phyloP scores from a whole-genome alignment of 2,113 vertebrate species.

The Rostratula benghalensis region DNA sequence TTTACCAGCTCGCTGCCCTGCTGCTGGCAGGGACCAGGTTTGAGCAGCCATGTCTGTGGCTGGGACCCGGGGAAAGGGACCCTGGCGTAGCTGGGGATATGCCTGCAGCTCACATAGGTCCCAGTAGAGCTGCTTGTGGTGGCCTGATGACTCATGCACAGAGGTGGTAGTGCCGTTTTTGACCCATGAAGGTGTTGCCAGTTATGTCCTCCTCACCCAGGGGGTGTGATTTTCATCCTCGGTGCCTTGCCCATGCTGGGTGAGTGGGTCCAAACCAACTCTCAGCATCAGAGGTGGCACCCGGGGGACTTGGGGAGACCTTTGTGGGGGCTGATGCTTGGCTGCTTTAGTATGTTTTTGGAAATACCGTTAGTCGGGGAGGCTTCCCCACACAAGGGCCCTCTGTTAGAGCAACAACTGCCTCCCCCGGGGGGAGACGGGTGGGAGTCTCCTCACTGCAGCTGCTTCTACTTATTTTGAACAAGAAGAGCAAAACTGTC shows the following conservation, averaged over 20 bases:
- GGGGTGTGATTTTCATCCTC: neutral
- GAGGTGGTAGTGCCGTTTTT: accelerated
- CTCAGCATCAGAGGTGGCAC: neutral
- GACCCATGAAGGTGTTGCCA: accelerated
- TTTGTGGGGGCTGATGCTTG: neutral
- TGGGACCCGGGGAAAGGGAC: accelerated
- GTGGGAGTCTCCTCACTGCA: slow-evolving; percentile 4
- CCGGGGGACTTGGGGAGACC: accelerated
- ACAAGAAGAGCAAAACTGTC: neutral
- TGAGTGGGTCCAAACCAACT: neutral
- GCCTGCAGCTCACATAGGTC: accelerated
- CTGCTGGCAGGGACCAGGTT: accelerated
- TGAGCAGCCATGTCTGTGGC: neutral
- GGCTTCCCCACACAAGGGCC: neutral
- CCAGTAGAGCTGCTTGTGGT: neutral
- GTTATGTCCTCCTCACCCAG: neutral
- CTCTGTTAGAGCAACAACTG: slow-evolving; percentile 61
- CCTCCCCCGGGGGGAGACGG: neutral
- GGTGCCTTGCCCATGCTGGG: neutral
- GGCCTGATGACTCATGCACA: neutral
- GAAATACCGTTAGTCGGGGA: neutral
- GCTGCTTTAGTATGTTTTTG: neutral
- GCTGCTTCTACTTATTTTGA: slow-evolving; percentile 29
- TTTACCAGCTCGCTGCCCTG: neutral
- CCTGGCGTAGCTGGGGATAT: accelerated